Percentiles rank a stretch among this genome's conserved stretches.
phyloP scores from a whole-genome alignment of 2,797 vertebrate species.

The Falco cherrug region DNA sequence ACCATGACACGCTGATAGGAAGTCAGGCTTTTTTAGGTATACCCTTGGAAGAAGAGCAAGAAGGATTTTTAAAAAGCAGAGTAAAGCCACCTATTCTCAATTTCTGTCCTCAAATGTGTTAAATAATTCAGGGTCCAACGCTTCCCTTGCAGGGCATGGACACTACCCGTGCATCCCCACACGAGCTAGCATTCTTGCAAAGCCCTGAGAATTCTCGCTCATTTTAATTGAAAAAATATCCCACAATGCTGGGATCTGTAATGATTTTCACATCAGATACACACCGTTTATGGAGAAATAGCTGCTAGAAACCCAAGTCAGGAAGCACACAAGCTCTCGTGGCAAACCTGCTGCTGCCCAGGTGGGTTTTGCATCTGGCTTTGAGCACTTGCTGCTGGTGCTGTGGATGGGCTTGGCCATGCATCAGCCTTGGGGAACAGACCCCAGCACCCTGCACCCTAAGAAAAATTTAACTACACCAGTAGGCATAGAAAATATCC shows the following conservation, averaged over 20 bases:
- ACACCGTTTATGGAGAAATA: not conserved
- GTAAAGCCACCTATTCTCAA: not conserved
- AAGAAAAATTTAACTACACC: not conserved
- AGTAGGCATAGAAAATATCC: not conserved
- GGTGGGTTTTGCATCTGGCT: not conserved
- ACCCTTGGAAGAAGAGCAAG: not conserved
- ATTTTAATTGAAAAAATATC: not conserved
- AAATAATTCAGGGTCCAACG: not conserved
- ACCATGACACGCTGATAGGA: not conserved
- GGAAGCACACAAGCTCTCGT: rapidly evolving
- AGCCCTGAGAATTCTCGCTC: not conserved
- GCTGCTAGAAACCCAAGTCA: not conserved
- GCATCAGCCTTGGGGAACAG: not conserved
- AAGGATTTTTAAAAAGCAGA: not conserved
- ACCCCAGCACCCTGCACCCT: not conserved
- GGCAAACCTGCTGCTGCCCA: not conserved
- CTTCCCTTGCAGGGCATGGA: not conserved
- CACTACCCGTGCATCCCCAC: rapidly evolving
- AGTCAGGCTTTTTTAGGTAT: not conserved
- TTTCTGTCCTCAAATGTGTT: not conserved
- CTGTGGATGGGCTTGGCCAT: not conserved
- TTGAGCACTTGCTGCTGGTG: not conserved
- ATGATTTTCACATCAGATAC: not conserved
- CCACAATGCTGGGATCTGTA: rapidly evolving
- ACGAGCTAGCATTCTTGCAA: not conserved